These are phyloP conservation scores for Ectemnius lituratus DNA, from an alignment of 2,888 invertebrate species.

Conservation along the genomic window DNA sequence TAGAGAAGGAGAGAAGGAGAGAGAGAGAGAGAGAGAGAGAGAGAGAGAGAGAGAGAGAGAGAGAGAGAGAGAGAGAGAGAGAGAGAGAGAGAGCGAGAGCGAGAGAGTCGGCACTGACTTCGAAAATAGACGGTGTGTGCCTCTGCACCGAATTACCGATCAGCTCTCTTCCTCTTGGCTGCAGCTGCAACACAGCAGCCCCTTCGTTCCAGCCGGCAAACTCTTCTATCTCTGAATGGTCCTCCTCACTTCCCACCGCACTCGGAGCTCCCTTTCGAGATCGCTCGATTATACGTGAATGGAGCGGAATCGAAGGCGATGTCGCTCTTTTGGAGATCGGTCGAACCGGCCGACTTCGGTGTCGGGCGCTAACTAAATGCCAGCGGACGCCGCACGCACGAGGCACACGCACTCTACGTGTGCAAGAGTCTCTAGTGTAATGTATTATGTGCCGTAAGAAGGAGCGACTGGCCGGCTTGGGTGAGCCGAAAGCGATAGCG, in stretches of 20 bases:
- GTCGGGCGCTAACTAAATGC: slow-evolving; percentile 56
- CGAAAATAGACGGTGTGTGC: background rate
- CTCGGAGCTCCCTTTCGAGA: background rate
- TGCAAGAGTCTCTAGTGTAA: background rate
- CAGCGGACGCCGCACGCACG: slow-evolving; percentile 37
- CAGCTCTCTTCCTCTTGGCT: background rate
- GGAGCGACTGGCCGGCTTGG: background rate
- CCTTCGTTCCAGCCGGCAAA: no score
- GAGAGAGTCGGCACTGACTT: background rate
- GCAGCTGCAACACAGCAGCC: no score
- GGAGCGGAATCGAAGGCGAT: background rate
- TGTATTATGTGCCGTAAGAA: background rate
- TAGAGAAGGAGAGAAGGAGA: background rate
- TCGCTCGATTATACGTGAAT: no score
- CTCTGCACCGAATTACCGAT: background rate
- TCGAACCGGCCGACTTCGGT: slow-evolving; percentile 46
- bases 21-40: background rate
- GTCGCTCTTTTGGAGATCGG: slow-evolving; percentile 25
- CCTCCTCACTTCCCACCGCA: background rate
- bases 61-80: background rate
- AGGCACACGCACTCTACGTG: slow-evolving; percentile 25
- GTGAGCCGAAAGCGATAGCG: slow-evolving; percentile 3
- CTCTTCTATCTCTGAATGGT: background rate
- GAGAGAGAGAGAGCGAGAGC: slow-evolving; percentile 3
- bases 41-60: background rate